Evolutionary conservation across 2,113 vertebrate genomes (phyloP).

Genomic region (Marmota flaviventris): DNA sequence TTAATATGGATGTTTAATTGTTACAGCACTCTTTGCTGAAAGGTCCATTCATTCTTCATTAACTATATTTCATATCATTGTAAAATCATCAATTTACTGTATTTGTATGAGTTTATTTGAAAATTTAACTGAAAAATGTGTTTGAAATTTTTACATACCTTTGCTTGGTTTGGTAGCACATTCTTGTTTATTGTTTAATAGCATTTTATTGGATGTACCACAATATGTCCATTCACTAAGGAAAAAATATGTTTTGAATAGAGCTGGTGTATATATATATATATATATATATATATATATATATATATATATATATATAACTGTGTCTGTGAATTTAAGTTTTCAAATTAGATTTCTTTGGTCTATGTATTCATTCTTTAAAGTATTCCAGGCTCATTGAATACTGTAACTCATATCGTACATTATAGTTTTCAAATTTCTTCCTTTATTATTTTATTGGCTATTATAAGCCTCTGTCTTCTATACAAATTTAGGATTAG

Average conservation of each 20-base stretch:
- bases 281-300: too few relatives aligned
- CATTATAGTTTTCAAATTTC: not conserved
- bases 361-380: not conserved
- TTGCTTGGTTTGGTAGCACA: too few relatives aligned
- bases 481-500: not conserved
- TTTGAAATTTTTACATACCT: too few relatives aligned
- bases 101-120: not conserved
- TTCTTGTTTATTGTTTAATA: too few relatives aligned
- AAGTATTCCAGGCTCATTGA: not conserved
- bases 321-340: not conserved
- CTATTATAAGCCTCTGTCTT: not conserved
- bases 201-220: too few relatives aligned
- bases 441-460: not conserved
- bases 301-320: too few relatives aligned
- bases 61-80: not conserved
- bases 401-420: not conserved
- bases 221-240: too few relatives aligned
- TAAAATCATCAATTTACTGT: not conserved
- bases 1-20: not conserved
- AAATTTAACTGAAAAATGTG: too few relatives aligned
- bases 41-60: not conserved
- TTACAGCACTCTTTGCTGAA: too few relatives aligned
- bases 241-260: too few relatives aligned
- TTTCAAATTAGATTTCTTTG: not conserved
- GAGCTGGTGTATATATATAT: too few relatives aligned